phyloP scores from a whole-genome alignment of 2,113 vertebrate genomes.

The Lethenteron camtschaticum region DNA sequence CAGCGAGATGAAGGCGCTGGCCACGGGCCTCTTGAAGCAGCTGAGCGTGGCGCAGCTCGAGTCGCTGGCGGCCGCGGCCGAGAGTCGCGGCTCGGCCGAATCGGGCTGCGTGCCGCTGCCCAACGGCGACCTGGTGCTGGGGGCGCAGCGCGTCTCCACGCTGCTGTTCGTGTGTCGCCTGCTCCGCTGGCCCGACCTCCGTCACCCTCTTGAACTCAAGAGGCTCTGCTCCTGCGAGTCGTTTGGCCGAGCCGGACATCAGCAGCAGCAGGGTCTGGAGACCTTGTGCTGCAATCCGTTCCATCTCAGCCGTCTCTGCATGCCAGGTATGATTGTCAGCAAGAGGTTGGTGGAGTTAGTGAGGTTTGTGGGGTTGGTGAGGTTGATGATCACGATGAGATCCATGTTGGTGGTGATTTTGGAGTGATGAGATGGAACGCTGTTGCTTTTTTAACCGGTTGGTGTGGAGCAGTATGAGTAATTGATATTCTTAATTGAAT shows the following conservation, averaged over 20 bases:
- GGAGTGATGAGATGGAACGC: no score
- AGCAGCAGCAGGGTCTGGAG: no score
- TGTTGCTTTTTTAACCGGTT: no score
- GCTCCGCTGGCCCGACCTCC: conserved; percentile 24
- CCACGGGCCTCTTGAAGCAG: conserved; percentile 20
- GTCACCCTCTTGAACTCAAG: conserved; percentile 18
- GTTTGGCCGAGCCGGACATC: neutral
- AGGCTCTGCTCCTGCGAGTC: conserved; percentile 15
- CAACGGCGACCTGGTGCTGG: no score
- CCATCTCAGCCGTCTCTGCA: conserved; percentile 21
- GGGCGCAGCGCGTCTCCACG: conserved; percentile 13
- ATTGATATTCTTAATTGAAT: no score
- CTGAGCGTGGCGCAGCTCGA: conserved; percentile 22
- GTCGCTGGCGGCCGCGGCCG: conserved; percentile 19
- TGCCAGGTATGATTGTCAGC: conserved; percentile 15
- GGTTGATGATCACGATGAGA: no score
- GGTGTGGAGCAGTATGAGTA: no score
- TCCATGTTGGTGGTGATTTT: no score
- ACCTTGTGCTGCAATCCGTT: conserved; percentile 23
- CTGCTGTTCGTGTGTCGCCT: conserved; percentile 21
- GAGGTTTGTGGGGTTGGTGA: no score
- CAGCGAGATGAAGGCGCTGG: conserved; percentile 12
- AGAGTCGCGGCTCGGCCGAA: conserved; percentile 15
- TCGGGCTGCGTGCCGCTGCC: conserved; percentile 15
- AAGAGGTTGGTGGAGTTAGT: no score